Base-by-base conservation (phyloP, 2,113 vertebrate genomes). In the Clupea harengus region DNA sequence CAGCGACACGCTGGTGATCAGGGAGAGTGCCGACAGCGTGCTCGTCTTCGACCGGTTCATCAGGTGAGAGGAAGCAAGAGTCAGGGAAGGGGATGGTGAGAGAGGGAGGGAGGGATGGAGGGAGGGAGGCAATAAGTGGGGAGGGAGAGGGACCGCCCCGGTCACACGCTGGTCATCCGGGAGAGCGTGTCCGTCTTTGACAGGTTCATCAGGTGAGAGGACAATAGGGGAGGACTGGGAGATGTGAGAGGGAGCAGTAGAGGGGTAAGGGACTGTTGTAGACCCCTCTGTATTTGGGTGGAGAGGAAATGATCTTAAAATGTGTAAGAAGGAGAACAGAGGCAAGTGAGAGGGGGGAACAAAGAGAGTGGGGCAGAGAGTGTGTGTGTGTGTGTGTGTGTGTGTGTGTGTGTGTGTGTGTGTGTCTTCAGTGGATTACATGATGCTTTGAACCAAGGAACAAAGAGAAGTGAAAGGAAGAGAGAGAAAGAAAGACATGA, bases 1-100 rank as follows among this genome's bases (percentile, higher is more conserved):
- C 9, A 78, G 92, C 3, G 28, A 94, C 84, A 93, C 89, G 8
- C 91, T 99, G 87, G 87, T 93, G 10, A 91, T 96, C 87, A 92
- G 91, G 0, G 98, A 98, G 90, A 94, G 91, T 0, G 85, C 95
- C 0, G 97, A 98, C 85, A 96, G 95, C 0, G 95, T 97, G 0
- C 90, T 94, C 0, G 95, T 97, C 90, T 99, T 99, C 0, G 97
- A 99, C 83, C 97, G 96, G 90, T 98, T 99, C 91, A 94, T 99
- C 94, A 97, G 97, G 97, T 98, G 92, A 18, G 28, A 0, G 10
- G 32, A 18, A 32, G 0, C 2, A 0, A 8, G 4, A 47, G n/a
- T 2, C 3, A 2, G 39, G 6, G 80, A 82, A 64, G 78, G 52
- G 25, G 32, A 85, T 50, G 10, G 45, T 2, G 9, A 57, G 52